Conservation (phyloP, 1,140 invertebrate genomes). For the Pachypeltis micranthus region DNA sequence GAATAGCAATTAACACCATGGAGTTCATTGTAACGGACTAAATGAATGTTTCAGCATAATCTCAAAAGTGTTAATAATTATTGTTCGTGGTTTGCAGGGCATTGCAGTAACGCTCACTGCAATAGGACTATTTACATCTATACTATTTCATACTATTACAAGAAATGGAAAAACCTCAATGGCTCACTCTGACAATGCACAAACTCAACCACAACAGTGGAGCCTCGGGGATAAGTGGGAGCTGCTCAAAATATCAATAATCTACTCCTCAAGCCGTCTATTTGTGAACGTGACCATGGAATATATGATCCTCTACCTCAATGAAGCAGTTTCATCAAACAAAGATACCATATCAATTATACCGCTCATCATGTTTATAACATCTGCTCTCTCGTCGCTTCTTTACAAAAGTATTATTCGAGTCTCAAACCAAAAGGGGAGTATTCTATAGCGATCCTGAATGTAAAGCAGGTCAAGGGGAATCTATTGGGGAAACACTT, state of each 20-base stretch:
- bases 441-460: too few relatives aligned
- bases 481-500: too few relatives aligned
- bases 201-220: background rate
- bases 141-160: background rate
- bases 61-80: too few relatives aligned
- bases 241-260: slow-evolving; percentile 30
- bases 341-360: slow-evolving; percentile 67
- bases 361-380: slow-evolving; percentile 70
- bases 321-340: slow-evolving; percentile 53
- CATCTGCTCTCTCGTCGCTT: slow-evolving; percentile 71
- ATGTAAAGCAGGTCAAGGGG: too few relatives aligned
- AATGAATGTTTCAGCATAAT: too few relatives aligned
- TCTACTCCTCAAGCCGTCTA: slow-evolving; percentile 71
- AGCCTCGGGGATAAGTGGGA: background rate
- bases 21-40: too few relatives aligned
- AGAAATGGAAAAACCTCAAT: background rate
- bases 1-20: too few relatives aligned
- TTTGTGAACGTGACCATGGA: slow-evolving; percentile 74
- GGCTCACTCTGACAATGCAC: background rate
- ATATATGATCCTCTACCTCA: slow-evolving; percentile 76
- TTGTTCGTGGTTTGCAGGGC: background rate
- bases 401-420: slow-evolving; percentile 44
- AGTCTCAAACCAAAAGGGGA: background rate
- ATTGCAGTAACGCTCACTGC: background rate
- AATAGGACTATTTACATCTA: background rate